A percentile compares a stretch with the other conserved stretches of the same genome.
Evolutionary conservation across 2,888 invertebrate genomes (phyloP).

Genomic region (Phortica magna): DNA sequence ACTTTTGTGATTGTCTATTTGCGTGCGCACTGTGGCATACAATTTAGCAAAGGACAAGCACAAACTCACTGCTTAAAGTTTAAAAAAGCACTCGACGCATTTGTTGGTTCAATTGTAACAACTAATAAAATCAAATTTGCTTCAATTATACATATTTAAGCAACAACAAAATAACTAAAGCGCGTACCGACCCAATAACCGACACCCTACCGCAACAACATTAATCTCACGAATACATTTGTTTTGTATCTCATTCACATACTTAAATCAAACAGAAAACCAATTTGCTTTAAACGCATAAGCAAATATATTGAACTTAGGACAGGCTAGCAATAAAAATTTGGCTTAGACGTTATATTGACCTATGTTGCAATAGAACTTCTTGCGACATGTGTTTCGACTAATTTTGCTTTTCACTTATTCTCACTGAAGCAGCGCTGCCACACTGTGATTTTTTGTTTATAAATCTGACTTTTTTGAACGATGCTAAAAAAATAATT

Average conservation of each 20-base stretch:
- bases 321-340: no score
- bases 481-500: no score
- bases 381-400: no score
- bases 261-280: no score
- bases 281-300: no score
- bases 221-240: background rate
- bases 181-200: background rate
- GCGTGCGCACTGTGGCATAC: background rate
- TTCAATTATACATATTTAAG: background rate
- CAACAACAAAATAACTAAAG: background rate
- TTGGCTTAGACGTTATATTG: no score
- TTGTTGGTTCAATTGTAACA: background rate
- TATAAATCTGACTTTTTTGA: no score
- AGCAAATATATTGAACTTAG: no score
- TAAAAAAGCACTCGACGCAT: background rate
- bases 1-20: background rate
- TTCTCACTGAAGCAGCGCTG: no score
- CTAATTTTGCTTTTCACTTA: no score
- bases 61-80: background rate
- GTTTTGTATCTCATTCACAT: background rate
- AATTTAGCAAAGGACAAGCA: background rate
- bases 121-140: constrained; percentile 1
- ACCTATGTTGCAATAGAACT: no score
- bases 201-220: background rate
- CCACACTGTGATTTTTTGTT: no score